Percentiles rank a stretch among this genome's conserved stretches.
These are phyloP conservation scores for Pseudocheirus occidentalis DNA, from an alignment of 2,797 vertebrate genomes.

Conservation along the genomic window DNA sequence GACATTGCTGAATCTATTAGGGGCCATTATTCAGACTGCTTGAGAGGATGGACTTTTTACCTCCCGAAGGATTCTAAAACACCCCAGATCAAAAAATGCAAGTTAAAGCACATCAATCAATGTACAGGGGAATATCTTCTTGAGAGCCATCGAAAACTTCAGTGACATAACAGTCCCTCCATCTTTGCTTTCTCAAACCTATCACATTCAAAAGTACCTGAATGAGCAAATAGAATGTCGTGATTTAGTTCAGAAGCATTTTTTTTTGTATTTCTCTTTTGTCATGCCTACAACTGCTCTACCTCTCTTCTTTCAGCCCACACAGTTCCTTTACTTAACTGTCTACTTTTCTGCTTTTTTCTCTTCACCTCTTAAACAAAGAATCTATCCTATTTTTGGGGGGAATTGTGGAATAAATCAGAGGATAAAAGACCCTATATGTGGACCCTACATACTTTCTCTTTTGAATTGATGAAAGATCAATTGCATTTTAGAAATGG, in stretches of 20 bases:
- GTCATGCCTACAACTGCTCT: not conserved
- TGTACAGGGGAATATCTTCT: conserved; percentile 30
- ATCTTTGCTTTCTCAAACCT: conserved; percentile 3
- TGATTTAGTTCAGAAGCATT: not conserved
- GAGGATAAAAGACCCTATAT: not conserved
- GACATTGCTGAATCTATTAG: conserved; percentile 52
- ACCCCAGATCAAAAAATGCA: not conserved
- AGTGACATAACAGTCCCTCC: not conserved
- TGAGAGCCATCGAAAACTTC: not conserved
- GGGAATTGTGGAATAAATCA: not conserved
- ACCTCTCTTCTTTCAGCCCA: not conserved
- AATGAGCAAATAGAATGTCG: not conserved
- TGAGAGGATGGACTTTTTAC: conserved; percentile 62
- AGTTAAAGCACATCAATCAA: conserved; percentile 37
- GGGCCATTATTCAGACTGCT: conserved; percentile 62
- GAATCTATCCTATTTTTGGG: not conserved
- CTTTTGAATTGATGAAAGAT: not conserved
- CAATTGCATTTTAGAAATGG: not conserved
- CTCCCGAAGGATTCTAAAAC: conserved; percentile 47
- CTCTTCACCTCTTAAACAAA: not conserved
- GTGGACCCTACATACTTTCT: not conserved
- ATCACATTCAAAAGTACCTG: not conserved
- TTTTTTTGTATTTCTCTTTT: not conserved
- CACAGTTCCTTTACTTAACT: not conserved
- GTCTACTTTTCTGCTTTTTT: not conserved